Evolutionary conservation across 2,888 invertebrate species (phyloP).

Genomic region (Hymenopus coronatus): DNA sequence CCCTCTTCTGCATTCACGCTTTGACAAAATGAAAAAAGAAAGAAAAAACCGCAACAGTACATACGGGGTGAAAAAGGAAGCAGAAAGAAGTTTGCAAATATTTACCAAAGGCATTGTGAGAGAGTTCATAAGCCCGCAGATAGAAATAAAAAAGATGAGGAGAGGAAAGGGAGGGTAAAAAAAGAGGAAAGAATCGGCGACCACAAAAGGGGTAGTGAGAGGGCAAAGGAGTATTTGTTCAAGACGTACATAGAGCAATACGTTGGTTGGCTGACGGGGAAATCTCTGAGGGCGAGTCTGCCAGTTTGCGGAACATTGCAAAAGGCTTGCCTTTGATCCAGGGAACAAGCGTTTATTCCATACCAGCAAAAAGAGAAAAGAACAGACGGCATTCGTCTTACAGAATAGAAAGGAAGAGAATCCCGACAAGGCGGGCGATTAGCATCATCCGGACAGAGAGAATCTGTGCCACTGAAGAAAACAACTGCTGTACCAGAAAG

Average conservation of each 20-base stretch:
- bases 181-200: constrained; percentile 14
- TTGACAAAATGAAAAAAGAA: constrained; percentile 22
- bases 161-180: constrained; percentile 4
- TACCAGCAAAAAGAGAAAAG: constrained; percentile 25
- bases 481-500: constrained; percentile 1
- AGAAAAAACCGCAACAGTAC: constrained; percentile 27
- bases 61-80: not conserved
- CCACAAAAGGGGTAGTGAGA: constrained; percentile 27
- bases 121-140: constrained; percentile 33
- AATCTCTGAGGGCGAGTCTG: constrained; percentile 26
- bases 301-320: constrained; percentile 11
- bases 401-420: constrained; percentile 12
- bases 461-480: constrained; percentile 12
- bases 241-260: constrained; percentile 30
- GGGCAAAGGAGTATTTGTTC: constrained; percentile 30
- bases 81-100: constrained; percentile 33
- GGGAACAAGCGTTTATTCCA: constrained; percentile 29
- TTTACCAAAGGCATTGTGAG: constrained; percentile 32
- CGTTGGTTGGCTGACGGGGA: constrained; percentile 15
- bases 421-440: constrained; percentile 29
- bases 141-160: constrained; percentile 18
- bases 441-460: constrained; percentile 21
- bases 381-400: not conserved
- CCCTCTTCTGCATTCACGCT: constrained; percentile 27
- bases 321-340: constrained; percentile 28